phyloP scores from a whole-genome alignment of 64 coral and sea anemone genomes.

The Dendronephthya gigantea region DNA sequence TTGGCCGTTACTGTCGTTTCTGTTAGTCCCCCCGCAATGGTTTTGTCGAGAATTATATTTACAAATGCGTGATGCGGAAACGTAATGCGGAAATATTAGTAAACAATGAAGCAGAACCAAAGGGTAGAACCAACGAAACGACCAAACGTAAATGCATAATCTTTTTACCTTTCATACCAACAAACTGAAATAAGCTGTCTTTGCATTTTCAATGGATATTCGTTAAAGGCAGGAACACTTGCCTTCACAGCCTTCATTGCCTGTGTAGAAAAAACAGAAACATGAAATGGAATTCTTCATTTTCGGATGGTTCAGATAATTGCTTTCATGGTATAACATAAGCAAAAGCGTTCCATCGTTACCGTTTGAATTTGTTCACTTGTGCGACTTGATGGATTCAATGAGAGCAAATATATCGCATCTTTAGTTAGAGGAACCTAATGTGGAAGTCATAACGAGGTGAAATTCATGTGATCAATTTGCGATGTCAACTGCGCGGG shows the following conservation, averaged over 20 bases:
- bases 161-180: conserved; percentile 86
- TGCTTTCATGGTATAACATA: not conserved
- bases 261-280: conserved; percentile 16
- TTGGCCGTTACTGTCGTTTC: too few species aligned
- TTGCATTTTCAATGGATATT: conserved; percentile 90
- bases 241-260: conserved; percentile 63
- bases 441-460: not conserved
- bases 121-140: too few species aligned
- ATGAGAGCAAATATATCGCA: conserved; percentile 62
- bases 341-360: not conserved
- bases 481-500: too few species aligned
- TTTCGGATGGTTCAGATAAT: too few species aligned
- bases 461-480: too few species aligned
- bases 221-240: conserved; percentile 74
- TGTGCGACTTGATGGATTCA: conserved; percentile 54
- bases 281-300: not conserved
- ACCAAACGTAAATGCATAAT: not conserved
- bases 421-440: conserved; percentile 71
- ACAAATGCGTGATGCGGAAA: too few species aligned
- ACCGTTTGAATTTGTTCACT: conserved; percentile 77
- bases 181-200: conserved; percentile 50
- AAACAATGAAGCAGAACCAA: too few species aligned
- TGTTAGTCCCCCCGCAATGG: too few species aligned
- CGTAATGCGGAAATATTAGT: too few species aligned
- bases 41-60: too few species aligned